These are phyloP conservation scores for Todus mexicanus DNA, from an alignment of 2,797 vertebrate genomes.

Conservation along the genomic window DNA sequence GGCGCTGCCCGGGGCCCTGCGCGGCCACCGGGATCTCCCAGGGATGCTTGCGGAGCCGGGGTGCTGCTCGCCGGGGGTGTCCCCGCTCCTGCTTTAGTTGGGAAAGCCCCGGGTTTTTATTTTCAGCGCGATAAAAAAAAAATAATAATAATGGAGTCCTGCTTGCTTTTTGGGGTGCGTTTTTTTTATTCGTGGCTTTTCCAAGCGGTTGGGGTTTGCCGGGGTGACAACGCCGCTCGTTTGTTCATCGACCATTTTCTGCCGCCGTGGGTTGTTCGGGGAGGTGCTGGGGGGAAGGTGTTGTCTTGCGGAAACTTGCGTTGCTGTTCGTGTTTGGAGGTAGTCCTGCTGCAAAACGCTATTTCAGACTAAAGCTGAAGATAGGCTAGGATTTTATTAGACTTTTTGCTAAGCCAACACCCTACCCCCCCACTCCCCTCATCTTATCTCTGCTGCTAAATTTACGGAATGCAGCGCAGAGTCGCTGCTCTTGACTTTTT, in stretches of 20 bases:
- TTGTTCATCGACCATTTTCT: not conserved
- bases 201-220: not conserved
- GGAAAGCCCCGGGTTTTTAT: no score
- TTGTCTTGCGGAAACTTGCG: not conserved
- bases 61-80: not conserved
- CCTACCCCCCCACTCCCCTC: no score
- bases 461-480: rapidly evolving
- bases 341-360: not conserved
- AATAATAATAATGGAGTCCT: slow-evolving; percentile 32
- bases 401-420: not conserved
- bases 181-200: no score
- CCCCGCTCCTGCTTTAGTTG: no score
- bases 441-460: not conserved
- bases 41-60: not conserved
- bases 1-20: not conserved
- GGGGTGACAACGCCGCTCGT: rapidly evolving
- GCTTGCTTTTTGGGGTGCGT: no score
- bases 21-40: not conserved
- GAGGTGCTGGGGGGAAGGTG: not conserved
- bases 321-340: rapidly evolving
- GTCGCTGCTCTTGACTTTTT: not conserved
- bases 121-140: no score
- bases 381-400: not conserved
- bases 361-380: not conserved
- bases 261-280: not conserved